These are phyloP conservation scores for Magallana angulata DNA, from an alignment of 1,140 invertebrate genomes.

Conservation along the genomic window DNA sequence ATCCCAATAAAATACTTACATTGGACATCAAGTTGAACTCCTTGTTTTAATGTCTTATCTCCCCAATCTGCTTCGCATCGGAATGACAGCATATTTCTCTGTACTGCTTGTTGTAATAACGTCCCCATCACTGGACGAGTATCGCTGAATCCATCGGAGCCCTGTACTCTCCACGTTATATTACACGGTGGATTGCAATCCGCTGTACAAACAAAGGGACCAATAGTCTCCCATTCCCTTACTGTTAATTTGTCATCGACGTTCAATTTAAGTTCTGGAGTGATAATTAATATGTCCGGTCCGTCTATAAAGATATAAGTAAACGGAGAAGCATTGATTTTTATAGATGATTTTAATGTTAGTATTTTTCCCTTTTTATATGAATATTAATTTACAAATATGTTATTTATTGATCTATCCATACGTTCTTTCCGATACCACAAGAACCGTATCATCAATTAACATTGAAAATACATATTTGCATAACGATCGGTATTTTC, in stretches of 20 bases:
- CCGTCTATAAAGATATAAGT: slow-evolving; percentile 1
- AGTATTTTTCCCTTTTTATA: too few relatives aligned
- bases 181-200: not conserved
- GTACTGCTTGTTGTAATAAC: not conserved
- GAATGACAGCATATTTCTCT: not conserved
- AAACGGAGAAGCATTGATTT: too few relatives aligned
- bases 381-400: too few relatives aligned
- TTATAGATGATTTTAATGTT: too few relatives aligned
- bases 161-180: not conserved
- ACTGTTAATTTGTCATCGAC: not conserved
- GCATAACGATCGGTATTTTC: too few relatives aligned
- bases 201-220: not conserved
- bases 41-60: not conserved
- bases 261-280: not conserved
- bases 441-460: too few relatives aligned
- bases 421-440: too few relatives aligned
- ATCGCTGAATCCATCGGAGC: not conserved
- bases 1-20: not conserved
- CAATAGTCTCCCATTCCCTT: not conserved
- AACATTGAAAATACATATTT: too few relatives aligned
- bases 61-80: not conserved
- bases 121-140: not conserved
- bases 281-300: not conserved
- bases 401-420: too few relatives aligned
- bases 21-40: not conserved